phyloP scores from a whole-genome alignment of 2,113 vertebrate species.

The Damaliscus lunatus region DNA sequence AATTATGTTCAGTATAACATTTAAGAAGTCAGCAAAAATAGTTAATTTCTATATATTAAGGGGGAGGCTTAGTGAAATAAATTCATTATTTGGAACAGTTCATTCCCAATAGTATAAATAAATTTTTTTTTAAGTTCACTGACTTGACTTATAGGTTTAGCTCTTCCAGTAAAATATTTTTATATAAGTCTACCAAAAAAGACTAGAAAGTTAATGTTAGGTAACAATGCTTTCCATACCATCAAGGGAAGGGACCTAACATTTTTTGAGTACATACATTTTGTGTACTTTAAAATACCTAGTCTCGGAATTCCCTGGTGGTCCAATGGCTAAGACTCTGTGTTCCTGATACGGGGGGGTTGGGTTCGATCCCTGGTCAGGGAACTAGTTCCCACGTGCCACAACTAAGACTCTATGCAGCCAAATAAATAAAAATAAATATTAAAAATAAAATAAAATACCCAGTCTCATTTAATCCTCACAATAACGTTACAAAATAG shows the following conservation, averaged over 20 bases:
- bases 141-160: not conserved
- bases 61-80: constrained; percentile 5
- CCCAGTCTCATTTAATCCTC: constrained; percentile 22
- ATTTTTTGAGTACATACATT: not conserved
- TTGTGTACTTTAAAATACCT: not conserved
- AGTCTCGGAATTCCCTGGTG: too few species aligned
- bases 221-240: not conserved
- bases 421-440: too few species aligned
- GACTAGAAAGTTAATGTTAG: not conserved
- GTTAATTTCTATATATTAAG: constrained; percentile 25
- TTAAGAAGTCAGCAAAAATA: constrained; percentile 44
- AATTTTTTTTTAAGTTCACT: not conserved
- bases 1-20: not conserved
- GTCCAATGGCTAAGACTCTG: too few species aligned
- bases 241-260: not conserved
- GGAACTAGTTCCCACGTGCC: too few species aligned
- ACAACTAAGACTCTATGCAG: too few species aligned
- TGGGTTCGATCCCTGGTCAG: too few species aligned
- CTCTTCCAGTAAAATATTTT: not conserved
- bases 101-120: not conserved
- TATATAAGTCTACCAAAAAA: not conserved
- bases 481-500: not conserved
- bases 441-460: too few species aligned
- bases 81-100: constrained; percentile 27
- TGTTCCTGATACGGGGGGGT: too few species aligned